Evolutionary conservation across 2,888 invertebrate species (phyloP), one percentile per base, ranked within the genome.

Genomic region (Petrolisthes cinctipes): DNA sequence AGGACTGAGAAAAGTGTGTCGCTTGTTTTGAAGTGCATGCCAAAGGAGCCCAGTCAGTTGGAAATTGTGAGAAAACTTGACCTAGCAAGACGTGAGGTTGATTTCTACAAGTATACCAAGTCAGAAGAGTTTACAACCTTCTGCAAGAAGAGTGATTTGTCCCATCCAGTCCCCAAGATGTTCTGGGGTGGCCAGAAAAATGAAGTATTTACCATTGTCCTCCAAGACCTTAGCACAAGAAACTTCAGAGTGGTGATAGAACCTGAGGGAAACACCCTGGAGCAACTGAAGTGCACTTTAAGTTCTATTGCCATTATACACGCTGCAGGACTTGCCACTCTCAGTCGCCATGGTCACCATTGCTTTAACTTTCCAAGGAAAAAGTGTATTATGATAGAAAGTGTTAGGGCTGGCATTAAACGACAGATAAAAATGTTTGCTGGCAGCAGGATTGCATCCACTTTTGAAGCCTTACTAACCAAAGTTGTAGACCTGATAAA

Each of bases 291-390:
- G 75, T 11, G 66, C 23, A 76, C 56, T 5, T 56, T 86, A 9
- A 61, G 75, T 9, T 57, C 88, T 57, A 73, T 86, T 11, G 88
- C 88, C 14, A 51, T 90, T 56, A 85, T 90, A 57, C 90, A 90
- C 83, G 88, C 88, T 4, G 78, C 76, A 37, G 90, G 90, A n/a
- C 54, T 85, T 76, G 75, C 71, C 6, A 80, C 85, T 57, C 83
- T 86, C 7, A 17, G 76, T 11, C 82, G 83, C 37, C 71, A 86
- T 80, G 88, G 83, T 6, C 76, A 54, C 53, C 75, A 80, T 53
- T 66, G 61, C 17, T n/a, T 86, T 66, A 53, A 83, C n/a, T 23
- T 82, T 37, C 81, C 83, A 14, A 66, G 53, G 53, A 80, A 79
- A 51, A 68, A 75, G 4, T 76, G 61, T 14, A 61, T 14, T 14